A percentile compares a stretch with the other conserved stretches of the same genome.
Evolutionary conservation across 1,140 invertebrate genomes (phyloP).

Genomic region (Drosophila varians): DNA sequence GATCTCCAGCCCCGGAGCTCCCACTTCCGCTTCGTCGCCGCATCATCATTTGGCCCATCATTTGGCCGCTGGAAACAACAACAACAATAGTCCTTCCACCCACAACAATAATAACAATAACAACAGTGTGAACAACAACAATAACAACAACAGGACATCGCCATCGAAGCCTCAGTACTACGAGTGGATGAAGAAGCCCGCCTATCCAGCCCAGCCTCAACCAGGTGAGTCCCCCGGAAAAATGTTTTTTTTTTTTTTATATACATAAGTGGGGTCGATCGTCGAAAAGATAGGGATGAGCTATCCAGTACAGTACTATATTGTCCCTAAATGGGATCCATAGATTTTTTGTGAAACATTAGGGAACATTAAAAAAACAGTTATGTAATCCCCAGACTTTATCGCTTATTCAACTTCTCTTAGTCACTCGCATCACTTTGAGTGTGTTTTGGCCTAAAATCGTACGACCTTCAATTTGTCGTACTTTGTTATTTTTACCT

Average conservation of each 20-base stretch:
- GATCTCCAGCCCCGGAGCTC: slow-evolving; percentile 87
- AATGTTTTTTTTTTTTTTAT: no score
- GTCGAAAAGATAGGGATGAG: no score
- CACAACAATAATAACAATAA: slow-evolving; percentile 74
- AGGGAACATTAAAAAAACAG: no score
- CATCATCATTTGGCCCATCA: slow-evolving; percentile 76
- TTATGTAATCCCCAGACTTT: not conserved
- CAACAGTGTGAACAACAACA: slow-evolving; percentile 69
- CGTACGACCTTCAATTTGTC: slow-evolving; percentile 21
- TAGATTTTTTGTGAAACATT: no score
- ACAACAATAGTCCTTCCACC: slow-evolving; percentile 73
- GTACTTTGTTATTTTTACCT: not conserved
- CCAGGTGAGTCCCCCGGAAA: slow-evolving; percentile 88
- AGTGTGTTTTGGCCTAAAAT: not conserved
- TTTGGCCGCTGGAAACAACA: slow-evolving; percentile 63
- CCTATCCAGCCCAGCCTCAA: slow-evolving; percentile 91
- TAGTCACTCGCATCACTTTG: slow-evolving; percentile 36
- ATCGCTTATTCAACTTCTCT: slow-evolving; percentile 5
- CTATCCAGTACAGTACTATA: no score
- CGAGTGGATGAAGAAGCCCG: slow-evolving; percentile 95
- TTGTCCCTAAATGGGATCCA: no score
- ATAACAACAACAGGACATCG: slow-evolving; percentile 84
- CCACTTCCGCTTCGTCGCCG: slow-evolving; percentile 81
- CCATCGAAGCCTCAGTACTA: slow-evolving; percentile 90
- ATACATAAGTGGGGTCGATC: no score